phyloP scores from a whole-genome alignment of 2,888 invertebrate genomes.

The Drosophila lacicola region DNA sequence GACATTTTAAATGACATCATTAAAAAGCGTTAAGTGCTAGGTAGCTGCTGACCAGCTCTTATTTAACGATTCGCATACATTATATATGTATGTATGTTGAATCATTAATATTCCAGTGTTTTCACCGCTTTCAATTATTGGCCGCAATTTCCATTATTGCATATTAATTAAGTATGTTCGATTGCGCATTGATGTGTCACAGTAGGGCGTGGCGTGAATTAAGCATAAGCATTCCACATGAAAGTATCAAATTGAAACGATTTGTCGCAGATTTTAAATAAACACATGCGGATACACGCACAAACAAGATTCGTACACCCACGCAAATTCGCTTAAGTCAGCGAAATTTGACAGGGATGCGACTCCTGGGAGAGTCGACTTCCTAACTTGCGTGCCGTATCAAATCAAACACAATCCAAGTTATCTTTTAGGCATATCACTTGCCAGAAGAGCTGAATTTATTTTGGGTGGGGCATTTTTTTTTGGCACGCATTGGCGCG shows the following conservation, averaged over 20 bases:
- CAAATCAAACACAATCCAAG: conserved; percentile 43
- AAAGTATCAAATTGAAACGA: conserved; percentile 47
- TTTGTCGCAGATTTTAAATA: conserved; percentile 55
- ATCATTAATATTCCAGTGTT: conserved; percentile 26
- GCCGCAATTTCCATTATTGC: conserved; percentile 20
- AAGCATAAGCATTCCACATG: conserved; percentile 19
- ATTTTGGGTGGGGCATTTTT: conserved; percentile 34
- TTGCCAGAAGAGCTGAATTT: conserved; percentile 3
- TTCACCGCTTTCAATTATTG: conserved; percentile 17
- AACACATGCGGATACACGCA: conserved; percentile 13
- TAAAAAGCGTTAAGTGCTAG: conserved; percentile 51
- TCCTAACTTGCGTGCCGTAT: conserved; percentile 44
- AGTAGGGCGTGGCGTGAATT: conserved; percentile 1
- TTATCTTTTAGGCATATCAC: conserved; percentile 43
- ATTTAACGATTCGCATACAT: not conserved
- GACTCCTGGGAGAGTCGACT: conserved; percentile 47
- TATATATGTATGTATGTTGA: conserved; percentile 6
- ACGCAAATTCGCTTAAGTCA: conserved; percentile 58
- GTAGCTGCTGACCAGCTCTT: not conserved
- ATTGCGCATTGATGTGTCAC: not conserved
- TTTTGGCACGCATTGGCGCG: conserved; percentile 43
- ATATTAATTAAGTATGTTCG: conserved; percentile 29
- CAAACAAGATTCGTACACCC: not conserved
- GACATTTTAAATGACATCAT: conserved; percentile 62
- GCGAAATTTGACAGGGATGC: conserved; percentile 51